Evolutionary conservation across 2,888 invertebrate genomes (phyloP).

Genomic region (Lasioglossum calceatum): DNA sequence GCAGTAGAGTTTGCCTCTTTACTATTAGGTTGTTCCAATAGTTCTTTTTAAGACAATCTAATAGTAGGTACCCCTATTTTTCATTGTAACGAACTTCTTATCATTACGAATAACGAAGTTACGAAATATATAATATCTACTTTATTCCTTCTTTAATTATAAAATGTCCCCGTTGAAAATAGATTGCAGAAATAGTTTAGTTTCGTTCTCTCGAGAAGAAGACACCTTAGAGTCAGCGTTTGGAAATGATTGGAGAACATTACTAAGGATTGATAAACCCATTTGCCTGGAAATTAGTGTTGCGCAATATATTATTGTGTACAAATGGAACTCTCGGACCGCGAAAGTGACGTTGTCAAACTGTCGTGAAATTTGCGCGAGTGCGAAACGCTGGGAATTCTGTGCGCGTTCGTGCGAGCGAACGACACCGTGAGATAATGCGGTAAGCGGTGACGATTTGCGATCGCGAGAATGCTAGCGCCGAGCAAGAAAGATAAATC

Average conservation of each 20-base stretch:
- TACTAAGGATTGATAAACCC: not conserved
- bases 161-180: too few relatives aligned
- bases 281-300: not conserved
- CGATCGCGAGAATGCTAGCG: not conserved
- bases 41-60: not conserved
- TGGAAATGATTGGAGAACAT: not conserved
- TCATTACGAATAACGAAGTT: too few relatives aligned
- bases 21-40: too few relatives aligned
- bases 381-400: not conserved
- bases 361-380: not conserved
- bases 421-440: not conserved
- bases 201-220: too few relatives aligned
- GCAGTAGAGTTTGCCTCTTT: too few relatives aligned
- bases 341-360: not conserved
- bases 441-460: not conserved
- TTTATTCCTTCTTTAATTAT: too few relatives aligned
- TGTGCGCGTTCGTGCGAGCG: not conserved
- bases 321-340: not conserved
- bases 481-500: slow-evolving; percentile 6
- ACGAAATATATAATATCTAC: too few relatives aligned
- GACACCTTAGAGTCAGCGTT: too few relatives aligned
- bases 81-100: too few relatives aligned
- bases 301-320: not conserved
- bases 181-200: too few relatives aligned
- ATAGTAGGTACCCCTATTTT: not conserved